Evolutionary conservation across 2,113 vertebrate species (phyloP), one percentile per base, ranked within the genome.

Genomic region (Sturnira hondurensis): DNA sequence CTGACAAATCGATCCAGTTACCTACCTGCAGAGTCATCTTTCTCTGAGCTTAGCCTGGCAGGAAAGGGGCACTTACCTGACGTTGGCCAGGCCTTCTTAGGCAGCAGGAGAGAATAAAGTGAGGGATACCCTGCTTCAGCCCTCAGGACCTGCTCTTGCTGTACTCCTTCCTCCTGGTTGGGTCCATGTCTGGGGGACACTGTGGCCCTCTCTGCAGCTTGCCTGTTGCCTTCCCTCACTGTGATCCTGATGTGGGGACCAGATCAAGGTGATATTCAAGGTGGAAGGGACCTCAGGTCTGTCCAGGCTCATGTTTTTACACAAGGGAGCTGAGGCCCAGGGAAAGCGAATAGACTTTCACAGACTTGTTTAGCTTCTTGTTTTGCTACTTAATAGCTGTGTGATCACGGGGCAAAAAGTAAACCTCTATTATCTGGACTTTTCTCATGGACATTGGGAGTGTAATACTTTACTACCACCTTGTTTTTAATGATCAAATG

Each of bases 271-370:
- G 19, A 0, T 8, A 3, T 63, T 52, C 3, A 20, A 76, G 36
- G 50, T 15, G 47, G 78, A 33, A 70, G 36, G 47, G 47, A 14
- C 36, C 41, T 47, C 52, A 10, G 68, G 0, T 43, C 56, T 36
- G 19, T 78, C 31, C 4, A 67, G 45, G 47, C 50, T 47, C 9
- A 0, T 36, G 20, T 31, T 58, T 85, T 11, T n/a, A 68, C 14
- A 20, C 6, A 2, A 36, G 67, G 47, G 28, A 45, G 17, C 82
- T 47, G 70, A 87, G 47, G 70, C 50, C 76, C 74, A 43, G 61
- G 43, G 54, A 41, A 19, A 61, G n/a, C 0, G 0, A 28, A 56
- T n/a, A 33, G 43, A 65, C 7, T 12, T 0, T 1, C 31, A n/a
- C 3, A 43, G 56, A 50, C 33, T 12, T 47, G 14, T 61, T 68